These are phyloP conservation scores for Drosophila chauvacae DNA, from an alignment of 1,140 invertebrate genomes.

Conservation along the genomic window DNA sequence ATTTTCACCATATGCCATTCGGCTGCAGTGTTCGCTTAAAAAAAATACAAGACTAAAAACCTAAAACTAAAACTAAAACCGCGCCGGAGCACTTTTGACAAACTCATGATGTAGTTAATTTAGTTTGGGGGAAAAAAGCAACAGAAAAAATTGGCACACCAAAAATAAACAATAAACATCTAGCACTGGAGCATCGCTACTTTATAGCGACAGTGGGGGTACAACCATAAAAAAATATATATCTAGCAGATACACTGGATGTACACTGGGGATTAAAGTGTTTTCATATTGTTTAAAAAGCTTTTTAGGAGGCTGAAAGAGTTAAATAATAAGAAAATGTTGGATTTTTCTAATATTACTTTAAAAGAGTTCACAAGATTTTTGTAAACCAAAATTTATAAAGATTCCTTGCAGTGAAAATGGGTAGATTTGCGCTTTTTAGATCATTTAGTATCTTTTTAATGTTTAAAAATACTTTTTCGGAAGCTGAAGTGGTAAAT, in stretches of 20 bases:
- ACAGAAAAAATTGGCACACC: conserved; percentile 70
- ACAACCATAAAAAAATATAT: conserved; percentile 3
- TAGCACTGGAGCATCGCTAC: conserved; percentile 56
- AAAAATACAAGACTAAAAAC: conserved; percentile 20
- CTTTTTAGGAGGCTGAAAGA: not conserved
- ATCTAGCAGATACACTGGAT: conserved; percentile 1
- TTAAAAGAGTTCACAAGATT: not conserved
- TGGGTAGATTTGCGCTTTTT: no score
- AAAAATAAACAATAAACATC: conserved; percentile 71
- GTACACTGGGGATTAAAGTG: not conserved
- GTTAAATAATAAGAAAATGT: no score
- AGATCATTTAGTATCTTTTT: not conserved
- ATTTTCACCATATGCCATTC: conserved; percentile 55
- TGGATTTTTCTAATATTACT: not conserved
- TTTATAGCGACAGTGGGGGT: conserved; percentile 32
- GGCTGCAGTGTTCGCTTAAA: conserved; percentile 19
- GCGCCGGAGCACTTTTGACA: conserved; percentile 61
- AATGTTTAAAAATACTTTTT: no score
- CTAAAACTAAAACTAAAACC: conserved; percentile 9
- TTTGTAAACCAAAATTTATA: not conserved
- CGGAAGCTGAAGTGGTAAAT: not conserved
- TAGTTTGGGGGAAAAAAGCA: conserved; percentile 37
- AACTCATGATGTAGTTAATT: conserved; percentile 80
- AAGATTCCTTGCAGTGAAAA: not conserved
- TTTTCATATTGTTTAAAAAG: not conserved